phyloP scores from a whole-genome alignment of 2,113 vertebrate species.

The Lasiurus cinereus region DNA sequence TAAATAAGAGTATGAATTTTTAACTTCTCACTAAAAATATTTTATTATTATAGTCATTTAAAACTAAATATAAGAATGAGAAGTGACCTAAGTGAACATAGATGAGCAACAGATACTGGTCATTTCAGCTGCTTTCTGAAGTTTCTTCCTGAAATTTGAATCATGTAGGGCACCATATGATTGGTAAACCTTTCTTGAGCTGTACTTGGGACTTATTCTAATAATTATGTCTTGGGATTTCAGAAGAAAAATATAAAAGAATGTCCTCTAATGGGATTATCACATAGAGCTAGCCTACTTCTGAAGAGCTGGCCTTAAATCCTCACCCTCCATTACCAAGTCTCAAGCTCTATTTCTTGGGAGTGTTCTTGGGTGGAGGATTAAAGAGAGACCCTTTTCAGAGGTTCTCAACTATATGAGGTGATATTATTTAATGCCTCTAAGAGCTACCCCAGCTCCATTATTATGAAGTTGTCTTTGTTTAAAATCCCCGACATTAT shows the following conservation, averaged over 20 bases:
- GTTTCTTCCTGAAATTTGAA: constrained; percentile 30
- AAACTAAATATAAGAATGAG: neutral
- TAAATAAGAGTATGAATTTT: neutral
- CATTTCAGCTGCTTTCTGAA: constrained; percentile 39
- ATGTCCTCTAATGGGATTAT: neutral
- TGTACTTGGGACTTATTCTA: neutral
- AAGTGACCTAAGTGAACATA: neutral
- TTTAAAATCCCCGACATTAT: neutral
- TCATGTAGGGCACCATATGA: neutral
- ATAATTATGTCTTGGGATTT: constrained; percentile 24
- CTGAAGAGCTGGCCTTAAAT: neutral
- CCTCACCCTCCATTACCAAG: neutral
- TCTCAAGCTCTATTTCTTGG: neutral
- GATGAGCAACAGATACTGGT: neutral
- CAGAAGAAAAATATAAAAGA: neutral
- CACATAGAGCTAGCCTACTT: neutral
- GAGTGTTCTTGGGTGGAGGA: neutral
- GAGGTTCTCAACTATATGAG: neutral
- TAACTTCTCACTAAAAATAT: neutral
- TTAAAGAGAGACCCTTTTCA: neutral
- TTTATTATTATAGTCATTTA: constrained; percentile 42
- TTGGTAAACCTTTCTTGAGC: neutral
- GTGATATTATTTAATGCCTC: neutral
- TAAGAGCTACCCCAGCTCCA: neutral
- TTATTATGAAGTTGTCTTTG: neutral